Conservation (phyloP, 2,113 vertebrate species). For the Odocoileus hemionus region DNA sequence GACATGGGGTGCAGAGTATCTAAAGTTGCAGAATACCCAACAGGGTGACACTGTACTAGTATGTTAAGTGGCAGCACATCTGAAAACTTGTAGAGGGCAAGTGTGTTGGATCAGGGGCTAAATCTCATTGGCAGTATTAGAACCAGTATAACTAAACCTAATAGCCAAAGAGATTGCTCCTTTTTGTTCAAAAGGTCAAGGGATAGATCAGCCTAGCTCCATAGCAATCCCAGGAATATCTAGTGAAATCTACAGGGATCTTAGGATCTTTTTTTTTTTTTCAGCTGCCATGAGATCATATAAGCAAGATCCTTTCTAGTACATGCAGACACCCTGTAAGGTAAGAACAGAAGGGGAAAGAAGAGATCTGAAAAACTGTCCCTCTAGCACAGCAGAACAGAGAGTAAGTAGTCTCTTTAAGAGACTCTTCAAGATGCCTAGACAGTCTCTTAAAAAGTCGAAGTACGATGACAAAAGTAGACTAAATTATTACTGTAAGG, state of each 20-base stretch:
- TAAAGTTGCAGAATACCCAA: not conserved
- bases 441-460: not conserved
- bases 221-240: not conserved
- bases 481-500: not conserved
- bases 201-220: not conserved
- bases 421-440: not conserved
- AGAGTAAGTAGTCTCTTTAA: not conserved
- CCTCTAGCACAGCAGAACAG: not conserved
- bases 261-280: not conserved
- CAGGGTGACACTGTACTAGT: no score
- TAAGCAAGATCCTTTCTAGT: not conserved
- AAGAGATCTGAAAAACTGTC: not conserved
- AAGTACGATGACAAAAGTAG: not conserved
- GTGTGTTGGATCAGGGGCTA: not conserved
- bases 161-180: not conserved
- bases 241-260: no score
- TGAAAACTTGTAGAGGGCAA: not conserved
- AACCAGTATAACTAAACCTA: not conserved
- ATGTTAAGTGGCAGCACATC: no score
- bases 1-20: not conserved
- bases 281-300: not conserved
- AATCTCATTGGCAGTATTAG: not conserved
- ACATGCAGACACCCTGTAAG: rapidly evolving
- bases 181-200: not conserved
- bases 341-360: not conserved